phyloP scores from a whole-genome alignment of 2,113 vertebrate species.

The Gymnobelideus leadbeateri region DNA sequence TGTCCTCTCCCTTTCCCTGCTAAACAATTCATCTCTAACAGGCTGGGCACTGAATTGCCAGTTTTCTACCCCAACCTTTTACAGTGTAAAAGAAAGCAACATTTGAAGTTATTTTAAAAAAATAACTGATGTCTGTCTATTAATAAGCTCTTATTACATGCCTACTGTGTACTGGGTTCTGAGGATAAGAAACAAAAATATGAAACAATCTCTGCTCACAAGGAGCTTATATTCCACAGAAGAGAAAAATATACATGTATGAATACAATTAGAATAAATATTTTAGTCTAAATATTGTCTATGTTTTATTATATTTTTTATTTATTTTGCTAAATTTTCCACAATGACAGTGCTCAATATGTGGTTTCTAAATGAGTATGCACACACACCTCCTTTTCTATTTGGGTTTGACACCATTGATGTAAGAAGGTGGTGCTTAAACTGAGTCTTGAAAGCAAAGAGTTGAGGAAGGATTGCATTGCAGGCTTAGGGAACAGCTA shows the following conservation, averaged over 20 bases:
- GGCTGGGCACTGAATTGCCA: neutral
- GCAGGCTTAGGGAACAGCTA: neutral
- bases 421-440: neutral
- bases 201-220: neutral
- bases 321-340: neutral
- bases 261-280: neutral
- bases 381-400: neutral
- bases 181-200: neutral
- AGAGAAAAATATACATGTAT: neutral
- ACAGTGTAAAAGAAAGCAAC: neutral
- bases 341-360: neutral
- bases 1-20: neutral
- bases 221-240: neutral
- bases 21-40: neutral
- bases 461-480: neutral
- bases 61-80: neutral
- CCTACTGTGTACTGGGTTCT: neutral
- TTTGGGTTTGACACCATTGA: neutral
- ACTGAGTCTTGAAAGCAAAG: neutral
- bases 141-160: neutral
- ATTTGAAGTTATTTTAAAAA: neutral
- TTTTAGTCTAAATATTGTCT: neutral
- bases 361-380: neutral
- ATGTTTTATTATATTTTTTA: neutral
- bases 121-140: neutral